phyloP scores from a whole-genome alignment of 2,797 vertebrate genomes.

The Sebastes reedi region DNA sequence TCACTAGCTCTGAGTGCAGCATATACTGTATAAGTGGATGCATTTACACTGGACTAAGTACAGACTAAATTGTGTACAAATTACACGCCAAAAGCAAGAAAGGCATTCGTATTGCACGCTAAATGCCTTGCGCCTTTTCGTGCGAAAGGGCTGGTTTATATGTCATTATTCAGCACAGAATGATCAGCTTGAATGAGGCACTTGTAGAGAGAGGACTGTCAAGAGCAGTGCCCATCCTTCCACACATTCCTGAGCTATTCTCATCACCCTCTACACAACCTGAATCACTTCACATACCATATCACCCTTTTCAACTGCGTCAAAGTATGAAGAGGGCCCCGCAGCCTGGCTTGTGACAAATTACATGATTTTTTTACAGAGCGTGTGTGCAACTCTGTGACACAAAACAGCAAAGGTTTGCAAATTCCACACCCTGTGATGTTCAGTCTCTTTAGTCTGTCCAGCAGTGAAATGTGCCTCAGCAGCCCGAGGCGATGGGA shows the following conservation, averaged over 20 bases:
- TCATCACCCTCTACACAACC: slow-evolving; percentile 6
- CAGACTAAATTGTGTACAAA: too few species aligned
- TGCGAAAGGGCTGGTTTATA: too few species aligned
- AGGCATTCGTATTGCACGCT: too few species aligned
- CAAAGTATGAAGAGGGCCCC: slow-evolving; percentile 1
- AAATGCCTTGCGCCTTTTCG: too few species aligned
- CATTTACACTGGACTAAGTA: too few species aligned
- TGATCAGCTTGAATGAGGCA: background rate
- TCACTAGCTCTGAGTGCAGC: too few species aligned
- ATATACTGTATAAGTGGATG: too few species aligned
- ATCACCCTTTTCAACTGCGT: slow-evolving; percentile 2
- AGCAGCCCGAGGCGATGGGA: slow-evolving; percentile 10
- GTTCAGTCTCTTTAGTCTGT: slow-evolving; percentile 28
- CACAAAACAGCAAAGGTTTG: slow-evolving; percentile 19
- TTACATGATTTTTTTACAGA: background rate
- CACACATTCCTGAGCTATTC: slow-evolving; percentile 47
- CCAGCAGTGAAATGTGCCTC: slow-evolving; percentile 5
- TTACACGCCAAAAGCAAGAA: too few species aligned
- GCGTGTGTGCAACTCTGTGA: background rate
- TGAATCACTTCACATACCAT: slow-evolving; percentile 35
- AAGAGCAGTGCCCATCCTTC: slow-evolving; percentile 6
- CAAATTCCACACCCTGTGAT: slow-evolving; percentile 24
- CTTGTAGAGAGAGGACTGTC: background rate
- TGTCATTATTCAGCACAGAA: background rate
- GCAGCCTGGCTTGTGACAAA: slow-evolving; percentile 1